Base-by-base conservation (phyloP, 2,888 invertebrate species). In the Hofmannophila pseudospretella region DNA sequence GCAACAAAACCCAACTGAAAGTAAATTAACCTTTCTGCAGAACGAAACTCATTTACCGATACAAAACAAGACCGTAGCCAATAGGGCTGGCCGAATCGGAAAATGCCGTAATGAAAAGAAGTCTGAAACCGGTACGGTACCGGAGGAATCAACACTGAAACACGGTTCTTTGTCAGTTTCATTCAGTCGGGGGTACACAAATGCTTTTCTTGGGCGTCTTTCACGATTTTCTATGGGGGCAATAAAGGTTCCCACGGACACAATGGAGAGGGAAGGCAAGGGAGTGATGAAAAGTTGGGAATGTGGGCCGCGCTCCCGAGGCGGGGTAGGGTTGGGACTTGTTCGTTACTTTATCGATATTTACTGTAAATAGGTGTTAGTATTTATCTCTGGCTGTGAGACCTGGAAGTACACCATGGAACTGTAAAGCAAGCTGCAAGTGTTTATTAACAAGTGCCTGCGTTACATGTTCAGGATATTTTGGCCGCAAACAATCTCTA, bases 241-340 rank as follows among this genome's bases (percentile, higher is more conserved):
- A 86, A 86, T 86, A 86, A 84, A 84, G 84, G 84, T 82, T 84
- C 78, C 71, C 79, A 78, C 82, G 81, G 78, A 75, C 85, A 85
- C 85, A 85, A 85, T 85, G 70, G 56, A 67, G 63, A 58, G 66
- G 69, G 74, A 71, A 16, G 77, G 75, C 73, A 80, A 77, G 76
- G 73, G 77, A 67, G 68, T 73, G 81, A 80, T 84, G 85, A 82
- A 85, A 85, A 84, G 76, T 84, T 75, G 72, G 72, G 72, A 82
- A 85, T 82, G 79, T 84, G 79, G 86, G 84, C 74, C 85, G 81
- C 73, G 69, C 64, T 73, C 75, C 72, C 68, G 71, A 52, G 70
- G 66, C 65, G 52, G 44, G 44, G 41, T 76, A 81, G 79, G 51
- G 82, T 59, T 57, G 84, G 19, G 48, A 22, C 42, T 20, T 11